A percentile compares a stretch with the other conserved stretches of the same genome.
These are phyloP conservation scores for Orthonychiurus folsomi DNA, from an alignment of 2,888 invertebrate species.

Conservation along the genomic window DNA sequence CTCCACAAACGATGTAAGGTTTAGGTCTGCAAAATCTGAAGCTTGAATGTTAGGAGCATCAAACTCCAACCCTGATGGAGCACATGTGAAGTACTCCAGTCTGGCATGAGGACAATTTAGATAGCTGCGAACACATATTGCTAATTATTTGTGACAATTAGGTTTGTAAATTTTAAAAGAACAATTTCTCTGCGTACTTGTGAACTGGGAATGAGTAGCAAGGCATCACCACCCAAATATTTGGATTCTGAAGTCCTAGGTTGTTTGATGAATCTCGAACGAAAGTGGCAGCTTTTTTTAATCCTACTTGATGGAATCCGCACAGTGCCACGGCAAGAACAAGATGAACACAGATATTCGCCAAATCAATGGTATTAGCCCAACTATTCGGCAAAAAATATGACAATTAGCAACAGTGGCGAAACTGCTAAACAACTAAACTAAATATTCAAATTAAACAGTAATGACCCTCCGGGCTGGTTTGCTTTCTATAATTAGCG, in stretches of 20 bases:
- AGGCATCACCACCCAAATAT: conserved; percentile 65
- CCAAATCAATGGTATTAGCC: too few relatives aligned
- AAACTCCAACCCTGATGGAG: conserved; percentile 22
- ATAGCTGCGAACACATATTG: conserved; percentile 18
- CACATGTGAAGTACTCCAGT: conserved; percentile 33
- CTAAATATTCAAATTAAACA: too few relatives aligned
- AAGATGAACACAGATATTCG: too few relatives aligned
- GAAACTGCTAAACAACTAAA: too few relatives aligned
- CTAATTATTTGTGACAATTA: too few relatives aligned
- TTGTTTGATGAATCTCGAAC: conserved; percentile 11
- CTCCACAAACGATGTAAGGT: conserved; percentile 18
- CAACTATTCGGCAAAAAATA: too few relatives aligned
- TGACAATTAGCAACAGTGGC: too few relatives aligned
- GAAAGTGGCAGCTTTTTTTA: conserved; percentile 19
- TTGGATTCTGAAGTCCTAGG: conserved; percentile 13
- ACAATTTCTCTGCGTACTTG: conserved; percentile 51
- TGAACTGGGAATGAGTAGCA: conserved; percentile 88
- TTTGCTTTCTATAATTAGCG: too few relatives aligned
- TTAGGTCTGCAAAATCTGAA: conserved; percentile 17
- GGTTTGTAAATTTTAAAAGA: not conserved
- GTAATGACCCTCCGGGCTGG: too few relatives aligned
- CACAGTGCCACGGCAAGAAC: conserved; percentile 12
- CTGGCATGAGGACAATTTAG: conserved; percentile 26
- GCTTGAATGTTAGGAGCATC: conserved; percentile 22
- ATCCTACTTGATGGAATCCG: conserved; percentile 29